Percentiles rank a stretch among this genome's conserved stretches.
Conservation (phyloP, 1,140 invertebrate species). For the Meloidogyne hapla region DNA sequence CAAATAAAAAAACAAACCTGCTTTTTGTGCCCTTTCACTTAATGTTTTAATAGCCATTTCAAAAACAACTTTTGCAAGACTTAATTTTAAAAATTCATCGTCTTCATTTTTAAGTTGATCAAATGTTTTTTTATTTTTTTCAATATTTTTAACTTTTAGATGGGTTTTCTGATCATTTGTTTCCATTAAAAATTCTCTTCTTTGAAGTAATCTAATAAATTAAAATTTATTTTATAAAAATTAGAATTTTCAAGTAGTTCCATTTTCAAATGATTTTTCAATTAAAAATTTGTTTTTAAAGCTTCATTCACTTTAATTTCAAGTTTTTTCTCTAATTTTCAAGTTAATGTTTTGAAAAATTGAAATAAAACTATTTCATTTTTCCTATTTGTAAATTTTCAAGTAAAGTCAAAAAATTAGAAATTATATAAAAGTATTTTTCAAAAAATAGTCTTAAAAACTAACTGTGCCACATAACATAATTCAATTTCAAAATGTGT, state of each 20-base stretch:
- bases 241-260: no score
- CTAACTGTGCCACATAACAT: constrained; percentile 24
- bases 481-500: constrained; percentile 26
- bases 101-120: neutral
- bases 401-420: neutral
- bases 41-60: constrained; percentile 23
- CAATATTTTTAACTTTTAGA: neutral
- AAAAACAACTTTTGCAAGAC: constrained; percentile 19
- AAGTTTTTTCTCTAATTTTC: no score
- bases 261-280: no score
- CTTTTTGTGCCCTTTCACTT: constrained; percentile 4
- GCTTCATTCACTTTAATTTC: no score
- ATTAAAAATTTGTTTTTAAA: no score
- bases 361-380: no score
- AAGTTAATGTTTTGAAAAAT: no score
- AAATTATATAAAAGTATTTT: no score
- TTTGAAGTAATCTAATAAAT: neutral
- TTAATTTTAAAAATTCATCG: constrained; percentile 20
- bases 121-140: neutral
- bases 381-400: no score
- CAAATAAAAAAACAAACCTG: constrained; percentile 11
- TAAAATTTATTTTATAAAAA: no score
- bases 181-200: constrained; percentile 19
- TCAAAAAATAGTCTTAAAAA: no score
- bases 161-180: neutral